Evolutionary conservation across 2,888 invertebrate species (phyloP).

Genomic region (Hemithea aestivaria): DNA sequence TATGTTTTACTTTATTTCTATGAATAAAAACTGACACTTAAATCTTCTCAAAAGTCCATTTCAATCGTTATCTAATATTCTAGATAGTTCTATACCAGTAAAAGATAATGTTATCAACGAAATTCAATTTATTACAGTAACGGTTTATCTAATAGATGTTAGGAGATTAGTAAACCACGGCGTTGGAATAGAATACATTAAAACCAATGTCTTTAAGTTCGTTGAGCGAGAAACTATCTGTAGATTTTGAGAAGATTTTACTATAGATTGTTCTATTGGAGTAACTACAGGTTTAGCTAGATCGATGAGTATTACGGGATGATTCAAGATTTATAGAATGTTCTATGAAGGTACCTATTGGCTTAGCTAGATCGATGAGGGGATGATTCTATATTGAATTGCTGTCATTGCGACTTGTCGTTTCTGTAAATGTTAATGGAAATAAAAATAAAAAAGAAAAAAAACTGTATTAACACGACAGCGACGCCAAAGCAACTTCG

Average conservation of each 20-base stretch:
- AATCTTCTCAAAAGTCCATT: constrained; percentile 18
- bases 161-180: constrained; percentile 25
- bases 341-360: too few relatives aligned
- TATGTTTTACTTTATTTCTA: not conserved
- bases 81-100: constrained; percentile 23
- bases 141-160: constrained; percentile 27
- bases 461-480: too few relatives aligned
- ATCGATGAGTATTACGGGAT: too few relatives aligned
- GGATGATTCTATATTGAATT: too few relatives aligned
- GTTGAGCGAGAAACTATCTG: constrained; percentile 13
- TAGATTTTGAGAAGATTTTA: constrained; percentile 6
- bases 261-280: too few relatives aligned
- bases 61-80: constrained; percentile 20
- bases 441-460: too few relatives aligned
- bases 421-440: too few relatives aligned
- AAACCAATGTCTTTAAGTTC: constrained; percentile 26
- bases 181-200: constrained; percentile 24
- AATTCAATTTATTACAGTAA: constrained; percentile 26
- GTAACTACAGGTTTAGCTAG: too few relatives aligned
- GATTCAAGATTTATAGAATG: too few relatives aligned
- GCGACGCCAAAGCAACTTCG: too few relatives aligned
- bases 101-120: constrained; percentile 21
- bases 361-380: too few relatives aligned
- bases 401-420: too few relatives aligned
- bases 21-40: constrained; percentile 12